Conservation (phyloP, 2,797 vertebrate genomes). For the Sebastes hopkinsi region DNA sequence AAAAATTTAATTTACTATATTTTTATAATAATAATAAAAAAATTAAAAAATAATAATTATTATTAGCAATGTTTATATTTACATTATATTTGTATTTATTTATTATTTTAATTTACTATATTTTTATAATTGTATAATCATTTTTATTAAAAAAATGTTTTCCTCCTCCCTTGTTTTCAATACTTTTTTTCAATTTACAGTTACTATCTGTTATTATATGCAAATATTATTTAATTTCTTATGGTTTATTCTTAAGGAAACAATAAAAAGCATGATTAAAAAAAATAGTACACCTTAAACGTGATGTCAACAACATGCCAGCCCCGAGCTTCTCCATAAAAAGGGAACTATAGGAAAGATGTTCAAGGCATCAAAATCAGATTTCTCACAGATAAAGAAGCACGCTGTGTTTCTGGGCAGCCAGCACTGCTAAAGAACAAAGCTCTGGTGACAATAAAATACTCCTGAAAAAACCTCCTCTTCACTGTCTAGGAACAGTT, state of each 20-base stretch:
- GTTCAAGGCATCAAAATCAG: not conserved
- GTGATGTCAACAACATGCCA: not conserved
- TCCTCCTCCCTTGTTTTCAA: too few species aligned
- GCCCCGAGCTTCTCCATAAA: not conserved
- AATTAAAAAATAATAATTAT: not conserved
- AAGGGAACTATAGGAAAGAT: not conserved
- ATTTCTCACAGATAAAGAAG: not conserved
- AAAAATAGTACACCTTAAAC: not conserved
- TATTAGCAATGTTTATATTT: too few species aligned
- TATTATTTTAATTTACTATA: too few species aligned
- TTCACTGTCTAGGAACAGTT: not conserved
- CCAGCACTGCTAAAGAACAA: not conserved
- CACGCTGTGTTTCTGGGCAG: not conserved
- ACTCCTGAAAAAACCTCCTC: not conserved
- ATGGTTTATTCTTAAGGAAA: too few species aligned
- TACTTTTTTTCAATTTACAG: too few species aligned
- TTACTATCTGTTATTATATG: too few species aligned
- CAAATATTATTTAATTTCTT: too few species aligned
- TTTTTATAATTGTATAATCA: too few species aligned
- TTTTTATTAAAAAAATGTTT: too few species aligned
- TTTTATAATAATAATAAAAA: not conserved
- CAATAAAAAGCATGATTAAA: too few species aligned
- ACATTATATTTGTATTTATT: too few species aligned
- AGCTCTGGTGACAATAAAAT: not conserved
- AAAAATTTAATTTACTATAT: too few species aligned